Base-by-base conservation (phyloP, 2,113 vertebrate species). In the Rostratula benghalensis region DNA sequence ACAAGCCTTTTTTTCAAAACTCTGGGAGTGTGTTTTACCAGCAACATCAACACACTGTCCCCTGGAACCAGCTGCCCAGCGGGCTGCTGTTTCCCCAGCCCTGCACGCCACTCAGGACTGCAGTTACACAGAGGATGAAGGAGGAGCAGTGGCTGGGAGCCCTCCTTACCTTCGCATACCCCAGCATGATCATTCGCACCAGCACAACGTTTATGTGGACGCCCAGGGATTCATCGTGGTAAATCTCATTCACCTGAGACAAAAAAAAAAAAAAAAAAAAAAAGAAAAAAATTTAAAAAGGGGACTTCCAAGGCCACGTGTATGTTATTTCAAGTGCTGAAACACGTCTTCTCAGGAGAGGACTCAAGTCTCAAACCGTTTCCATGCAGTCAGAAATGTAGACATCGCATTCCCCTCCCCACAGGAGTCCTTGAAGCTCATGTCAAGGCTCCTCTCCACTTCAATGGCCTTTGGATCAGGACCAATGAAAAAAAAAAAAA, bases 141-240 rank as follows among this genome's bases (percentile, higher is more conserved):
- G 71, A 0, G 6, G 18, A 64, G 35, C 23, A 31, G 6, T 0
- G 30, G 30, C 3, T 33, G 16, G 4, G 50, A 53, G 48, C 25
- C 61, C 86, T 14, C 22, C 97, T 98, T 97, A 99, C 99, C 99
- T 99, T 99, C 28, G 99, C 98, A 3, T 99, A 99, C 1, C 99
- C 99, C 85, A 99, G 94, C 99, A 99, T 99, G 95, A 99, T 99
- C 99, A 99, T 99, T 81, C 99, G 98, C 57, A 99, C 99, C 93
- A 99, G 97, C n/a, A 99, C 99, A 9, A 99, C 99, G 3, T 99
- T 99, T 87, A 99, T 99, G 92, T 99, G 99, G 22, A 99, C 98
- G 1, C 99, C 99, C 41, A 99, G 97, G 8, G 99, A 99, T 67
- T 99, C 99, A 19, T 99, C 99, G 0, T 99, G 99, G 98, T 99